Evolutionary conservation across 1,140 invertebrate species (phyloP).

Genomic region (Grapholita molesta): DNA sequence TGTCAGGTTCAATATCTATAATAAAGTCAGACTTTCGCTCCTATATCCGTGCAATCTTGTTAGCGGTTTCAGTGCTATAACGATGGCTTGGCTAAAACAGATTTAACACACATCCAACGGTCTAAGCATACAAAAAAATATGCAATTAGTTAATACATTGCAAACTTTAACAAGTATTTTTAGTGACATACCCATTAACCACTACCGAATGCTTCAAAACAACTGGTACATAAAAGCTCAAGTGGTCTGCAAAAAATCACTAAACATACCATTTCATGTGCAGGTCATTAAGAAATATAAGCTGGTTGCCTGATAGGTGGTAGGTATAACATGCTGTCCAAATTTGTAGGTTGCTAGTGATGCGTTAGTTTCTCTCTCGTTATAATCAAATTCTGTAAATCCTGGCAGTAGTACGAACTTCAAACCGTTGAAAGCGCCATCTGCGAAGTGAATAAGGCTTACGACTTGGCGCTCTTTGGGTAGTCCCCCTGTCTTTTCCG

Average conservation of each 20-base stretch:
- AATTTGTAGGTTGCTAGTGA: neutral
- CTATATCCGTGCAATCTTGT: neutral
- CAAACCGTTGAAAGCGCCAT: neutral
- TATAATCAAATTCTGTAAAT: neutral
- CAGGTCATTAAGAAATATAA: neutral
- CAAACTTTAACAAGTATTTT: too few species aligned
- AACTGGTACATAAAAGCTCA: neutral
- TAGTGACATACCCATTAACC: neutral
- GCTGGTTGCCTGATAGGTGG: neutral
- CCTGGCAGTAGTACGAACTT: neutral
- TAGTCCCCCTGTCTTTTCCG: neutral
- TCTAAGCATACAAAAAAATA: neutral
- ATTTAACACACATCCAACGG: neutral
- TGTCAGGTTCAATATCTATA: neutral
- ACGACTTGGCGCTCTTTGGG: neutral
- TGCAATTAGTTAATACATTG: neutral
- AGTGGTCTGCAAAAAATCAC: neutral
- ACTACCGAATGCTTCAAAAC: neutral
- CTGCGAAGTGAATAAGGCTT: neutral
- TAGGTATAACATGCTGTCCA: neutral
- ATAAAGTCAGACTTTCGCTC: neutral
- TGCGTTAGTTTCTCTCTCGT: too few species aligned
- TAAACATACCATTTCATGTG: neutral
- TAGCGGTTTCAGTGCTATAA: neutral
- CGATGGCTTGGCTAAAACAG: neutral